These are phyloP conservation scores for Copidosoma aretas DNA, from an alignment of 2,888 invertebrate genomes.

Conservation along the genomic window DNA sequence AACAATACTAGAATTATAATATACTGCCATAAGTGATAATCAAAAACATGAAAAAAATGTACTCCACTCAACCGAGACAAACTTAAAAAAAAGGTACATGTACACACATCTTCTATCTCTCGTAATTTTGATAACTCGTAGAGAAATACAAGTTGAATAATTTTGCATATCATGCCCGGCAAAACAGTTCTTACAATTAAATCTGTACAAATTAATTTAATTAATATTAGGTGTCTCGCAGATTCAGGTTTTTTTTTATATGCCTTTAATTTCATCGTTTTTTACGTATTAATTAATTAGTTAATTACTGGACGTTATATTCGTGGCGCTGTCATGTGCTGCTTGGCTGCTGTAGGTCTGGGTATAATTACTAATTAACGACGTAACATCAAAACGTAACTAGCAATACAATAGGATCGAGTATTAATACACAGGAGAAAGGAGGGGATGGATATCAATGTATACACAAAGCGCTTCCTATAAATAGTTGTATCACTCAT, in stretches of 20 bases:
- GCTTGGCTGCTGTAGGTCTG: conserved; percentile 26
- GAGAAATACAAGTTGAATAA: conserved; percentile 1
- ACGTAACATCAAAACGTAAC: conserved; percentile 58
- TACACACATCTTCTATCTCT: conserved; percentile 11
- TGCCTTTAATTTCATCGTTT: conserved; percentile 5
- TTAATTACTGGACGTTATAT: conserved; percentile 54
- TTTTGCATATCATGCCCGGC: conserved; percentile 20
- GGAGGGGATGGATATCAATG: conserved; percentile 15
- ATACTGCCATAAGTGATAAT: conserved; percentile 13
- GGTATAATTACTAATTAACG: conserved; percentile 50
- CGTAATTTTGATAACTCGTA: conserved; percentile 7
- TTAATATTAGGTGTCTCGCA: conserved; percentile 5
- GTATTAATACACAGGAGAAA: conserved; percentile 21
- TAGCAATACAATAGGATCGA: conserved; percentile 47
- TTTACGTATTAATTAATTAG: conserved; percentile 51
- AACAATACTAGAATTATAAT: conserved; percentile 15
- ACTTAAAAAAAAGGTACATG: conserved; percentile 20
- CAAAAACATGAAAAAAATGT: conserved; percentile 18
- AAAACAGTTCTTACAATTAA: conserved; percentile 19
- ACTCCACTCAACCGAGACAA: conserved; percentile 15
- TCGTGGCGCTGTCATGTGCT: conserved; percentile 54
- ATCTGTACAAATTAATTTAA: conserved; percentile 34
- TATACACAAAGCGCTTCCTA: conserved; percentile 50
- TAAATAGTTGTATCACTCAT: conserved; percentile 55
- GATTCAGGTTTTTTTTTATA: conserved; percentile 5